Evolutionary conservation across 1,140 invertebrate species (phyloP).

Genomic region (Camponotus pennsylvanicus): DNA sequence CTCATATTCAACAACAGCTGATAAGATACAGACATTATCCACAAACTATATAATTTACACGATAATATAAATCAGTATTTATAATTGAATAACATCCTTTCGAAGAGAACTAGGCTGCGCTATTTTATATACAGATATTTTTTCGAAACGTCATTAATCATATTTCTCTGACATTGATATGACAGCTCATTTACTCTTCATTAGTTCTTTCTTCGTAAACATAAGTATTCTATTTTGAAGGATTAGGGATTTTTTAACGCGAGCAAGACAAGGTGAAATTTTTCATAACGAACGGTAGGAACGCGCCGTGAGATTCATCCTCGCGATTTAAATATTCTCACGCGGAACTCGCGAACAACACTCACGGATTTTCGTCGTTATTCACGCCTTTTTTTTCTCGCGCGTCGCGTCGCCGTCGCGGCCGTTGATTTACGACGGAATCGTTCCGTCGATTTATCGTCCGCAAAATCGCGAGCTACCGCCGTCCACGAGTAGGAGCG

Average conservation of each 20-base stretch:
- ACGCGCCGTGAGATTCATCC: neutral
- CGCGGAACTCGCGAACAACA: slow-evolving; percentile 32
- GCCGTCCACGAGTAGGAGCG: slow-evolving; percentile 17
- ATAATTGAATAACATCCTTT: neutral
- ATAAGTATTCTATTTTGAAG: neutral
- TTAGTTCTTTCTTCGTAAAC: neutral
- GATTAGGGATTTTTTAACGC: neutral
- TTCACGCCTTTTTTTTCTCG: slow-evolving; percentile 42
- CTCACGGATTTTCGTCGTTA: slow-evolving; percentile 60
- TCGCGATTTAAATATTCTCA: slow-evolving; percentile 38
- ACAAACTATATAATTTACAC: slow-evolving; percentile 17
- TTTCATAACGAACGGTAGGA: neutral
- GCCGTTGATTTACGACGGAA: slow-evolving; percentile 56
- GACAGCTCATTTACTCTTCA: slow-evolving; percentile 4
- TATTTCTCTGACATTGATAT: slow-evolving; percentile 1
- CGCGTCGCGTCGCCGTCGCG: neutral
- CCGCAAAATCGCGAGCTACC: slow-evolving; percentile 56
- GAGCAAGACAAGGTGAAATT: neutral
- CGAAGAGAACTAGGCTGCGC: slow-evolving; percentile 12
- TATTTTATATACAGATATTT: slow-evolving; percentile 4
- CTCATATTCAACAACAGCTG: neutral
- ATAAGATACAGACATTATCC: slow-evolving; percentile 32
- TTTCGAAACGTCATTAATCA: slow-evolving; percentile 11
- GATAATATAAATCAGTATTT: slow-evolving; percentile 32
- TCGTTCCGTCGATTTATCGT: slow-evolving; percentile 67